phyloP scores from a whole-genome alignment of 30 jellyfish, hydroid and myxozoan genomes.

The Mastigias papua region DNA sequence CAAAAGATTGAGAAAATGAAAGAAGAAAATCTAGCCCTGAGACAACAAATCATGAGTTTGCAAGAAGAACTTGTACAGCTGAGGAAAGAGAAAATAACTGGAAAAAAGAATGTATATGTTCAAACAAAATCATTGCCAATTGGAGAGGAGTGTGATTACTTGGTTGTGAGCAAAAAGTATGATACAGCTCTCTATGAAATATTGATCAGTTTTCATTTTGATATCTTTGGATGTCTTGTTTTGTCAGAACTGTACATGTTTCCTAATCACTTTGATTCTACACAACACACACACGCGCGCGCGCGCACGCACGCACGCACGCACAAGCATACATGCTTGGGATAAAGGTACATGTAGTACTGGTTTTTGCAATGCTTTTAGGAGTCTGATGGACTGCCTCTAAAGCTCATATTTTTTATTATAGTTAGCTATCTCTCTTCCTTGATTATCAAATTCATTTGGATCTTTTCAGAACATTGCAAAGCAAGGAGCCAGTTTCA shows the following conservation, averaged over 20 bases:
- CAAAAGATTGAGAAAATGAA: constrained; percentile 54
- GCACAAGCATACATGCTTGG: too few relatives aligned
- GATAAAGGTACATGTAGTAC: too few relatives aligned
- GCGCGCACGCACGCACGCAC: too few relatives aligned
- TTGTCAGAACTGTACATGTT: too few relatives aligned
- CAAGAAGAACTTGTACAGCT: constrained; percentile 70
- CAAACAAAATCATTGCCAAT: constrained; percentile 61
- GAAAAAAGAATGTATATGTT: constrained; percentile 59
- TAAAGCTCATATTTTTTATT: too few relatives aligned
- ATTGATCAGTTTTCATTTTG: not conserved
- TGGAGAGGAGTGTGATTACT: constrained; percentile 74
- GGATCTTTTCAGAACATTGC: constrained; percentile 24
- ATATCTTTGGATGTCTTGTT: not conserved
- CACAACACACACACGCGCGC: too few relatives aligned
- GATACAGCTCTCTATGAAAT: not conserved
- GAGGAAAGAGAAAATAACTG: constrained; percentile 41
- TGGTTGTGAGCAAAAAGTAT: constrained; percentile 71
- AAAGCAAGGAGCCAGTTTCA: constrained; percentile 28
- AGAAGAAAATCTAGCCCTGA: constrained; percentile 63
- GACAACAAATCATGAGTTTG: constrained; percentile 60
- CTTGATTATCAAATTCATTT: too few relatives aligned
- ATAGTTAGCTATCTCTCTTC: too few relatives aligned
- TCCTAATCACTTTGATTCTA: too few relatives aligned
- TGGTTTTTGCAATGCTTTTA: too few relatives aligned
- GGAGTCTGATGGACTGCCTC: too few relatives aligned